Evolutionary conservation across 2,888 invertebrate genomes (phyloP), one percentile per base, ranked within the genome.

Genomic region (Diaperis boleti): DNA sequence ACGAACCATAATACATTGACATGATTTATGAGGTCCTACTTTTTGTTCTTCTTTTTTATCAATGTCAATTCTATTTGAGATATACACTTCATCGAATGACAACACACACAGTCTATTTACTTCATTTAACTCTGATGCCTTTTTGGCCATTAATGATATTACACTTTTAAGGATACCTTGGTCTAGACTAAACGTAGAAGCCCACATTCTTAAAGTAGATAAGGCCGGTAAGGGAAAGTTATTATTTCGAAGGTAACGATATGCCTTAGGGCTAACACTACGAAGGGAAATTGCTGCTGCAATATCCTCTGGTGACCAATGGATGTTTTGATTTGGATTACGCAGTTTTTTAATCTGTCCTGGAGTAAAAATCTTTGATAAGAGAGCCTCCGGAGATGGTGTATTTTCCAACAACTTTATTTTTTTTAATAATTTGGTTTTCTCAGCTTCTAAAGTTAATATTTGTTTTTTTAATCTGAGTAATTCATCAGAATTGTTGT

Each of bases 181-280:
- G 11, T 42, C 18, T 2, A 63, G 2, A 17, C 50, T 26, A 8
- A 63, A 14, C 3, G 35, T 41, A n/a, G 26, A 14, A 11, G 59
- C 57, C 59, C 59, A 63, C 29, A 8, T 20, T 33, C 59, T 50
- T 31, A 63, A 52, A 8, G 63, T 63, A 35, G 50, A 44, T 18
- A 59, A 33, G 26, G 60, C 65, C 26, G 67, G 69, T 49, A 69
- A 56, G 13, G 64, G 69, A 62, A 66, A 56, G 6, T 15, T 14
- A 59, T 50, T 64, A 8, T 33, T 41, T 39, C 64, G 56, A 3
- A 68, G 44, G 62, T 64, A 69, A 35, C 62, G 17, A 35, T 69
- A 69, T 17, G 62, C 67, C 31, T 69, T 69, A 3, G 67, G 67
- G 15, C 69, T 69, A 3, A 68, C 67, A 42, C 66, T 68, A 10